phyloP scores from a whole-genome alignment of 2,797 vertebrate species.

The Streptopelia turtur region DNA sequence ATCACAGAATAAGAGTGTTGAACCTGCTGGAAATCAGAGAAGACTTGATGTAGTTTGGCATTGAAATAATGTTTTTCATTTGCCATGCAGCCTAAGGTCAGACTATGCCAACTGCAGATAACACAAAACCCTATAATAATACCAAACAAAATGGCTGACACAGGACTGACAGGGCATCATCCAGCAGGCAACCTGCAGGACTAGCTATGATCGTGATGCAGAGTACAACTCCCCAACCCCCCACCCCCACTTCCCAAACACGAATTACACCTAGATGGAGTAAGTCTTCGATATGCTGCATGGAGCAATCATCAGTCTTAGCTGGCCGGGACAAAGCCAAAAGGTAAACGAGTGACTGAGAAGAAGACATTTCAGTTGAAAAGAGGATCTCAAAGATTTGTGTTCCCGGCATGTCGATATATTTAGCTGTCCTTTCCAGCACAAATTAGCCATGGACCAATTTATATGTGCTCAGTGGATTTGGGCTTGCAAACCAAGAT shows the following conservation, averaged over 20 bases:
- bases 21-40: not conserved
- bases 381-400: not conserved
- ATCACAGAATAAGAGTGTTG: not conserved
- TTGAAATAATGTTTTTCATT: not conserved
- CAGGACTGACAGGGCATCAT: not conserved
- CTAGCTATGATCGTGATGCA: not conserved
- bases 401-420: not conserved
- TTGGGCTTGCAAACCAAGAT: not conserved
- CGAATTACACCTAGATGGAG: not conserved
- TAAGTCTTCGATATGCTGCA: not conserved
- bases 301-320: not conserved
- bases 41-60: not conserved
- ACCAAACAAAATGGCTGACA: not conserved
- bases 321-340: not conserved
- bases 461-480: constrained; percentile 27
- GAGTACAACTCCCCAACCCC: not conserved
- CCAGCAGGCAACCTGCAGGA: not conserved
- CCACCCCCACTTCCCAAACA: rapidly evolving
- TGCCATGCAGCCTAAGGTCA: not conserved
- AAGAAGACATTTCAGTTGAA: not conserved
- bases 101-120: not conserved
- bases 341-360: not conserved
- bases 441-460: constrained; percentile 17
- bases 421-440: not conserved
- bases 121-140: not conserved